A percentile compares a stretch with the other conserved stretches of the same genome.
Conservation (phyloP, 1,140 invertebrate species). For the Cylas formicarius region DNA sequence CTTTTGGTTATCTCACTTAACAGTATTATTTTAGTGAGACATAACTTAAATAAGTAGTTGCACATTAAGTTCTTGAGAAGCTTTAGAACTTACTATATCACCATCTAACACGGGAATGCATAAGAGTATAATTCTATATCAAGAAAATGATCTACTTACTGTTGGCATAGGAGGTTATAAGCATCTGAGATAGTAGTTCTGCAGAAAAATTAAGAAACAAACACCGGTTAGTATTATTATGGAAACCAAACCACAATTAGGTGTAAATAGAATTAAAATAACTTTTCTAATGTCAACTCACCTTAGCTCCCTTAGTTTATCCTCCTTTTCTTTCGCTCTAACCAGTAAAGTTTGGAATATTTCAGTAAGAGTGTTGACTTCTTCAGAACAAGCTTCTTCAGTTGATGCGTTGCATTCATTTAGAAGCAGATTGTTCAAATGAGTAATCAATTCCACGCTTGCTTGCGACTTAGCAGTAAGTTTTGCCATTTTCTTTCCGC, state of each 20-base stretch:
- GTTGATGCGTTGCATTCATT: conserved; percentile 62
- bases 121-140: no score
- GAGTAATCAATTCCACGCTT: conserved; percentile 67
- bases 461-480: conserved; percentile 62
- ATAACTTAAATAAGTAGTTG: no score
- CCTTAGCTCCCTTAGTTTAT: conserved; percentile 66
- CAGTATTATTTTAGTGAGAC: no score
- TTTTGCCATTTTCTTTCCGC: conserved; percentile 55
- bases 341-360: conserved; percentile 63
- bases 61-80: no score
- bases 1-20: no score
- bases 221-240: conserved; percentile 33
- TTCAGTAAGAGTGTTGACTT: conserved; percentile 57
- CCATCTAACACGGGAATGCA: no score
- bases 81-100: not conserved
- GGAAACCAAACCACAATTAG: conserved; percentile 13
- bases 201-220: conserved; percentile 38
- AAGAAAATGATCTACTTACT: conserved; percentile 51
- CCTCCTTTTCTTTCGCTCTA: conserved; percentile 65
- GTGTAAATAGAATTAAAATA: not conserved
- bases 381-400: conserved; percentile 56
- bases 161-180: conserved; percentile 59
- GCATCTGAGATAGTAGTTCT: conserved; percentile 54
- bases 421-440: conserved; percentile 65
- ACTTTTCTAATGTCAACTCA: conserved; percentile 32